Evolutionary conservation across 2,797 vertebrate genomes (phyloP), one percentile per base, ranked within the genome.

Genomic region (Sphenopsis melanotis): DNA sequence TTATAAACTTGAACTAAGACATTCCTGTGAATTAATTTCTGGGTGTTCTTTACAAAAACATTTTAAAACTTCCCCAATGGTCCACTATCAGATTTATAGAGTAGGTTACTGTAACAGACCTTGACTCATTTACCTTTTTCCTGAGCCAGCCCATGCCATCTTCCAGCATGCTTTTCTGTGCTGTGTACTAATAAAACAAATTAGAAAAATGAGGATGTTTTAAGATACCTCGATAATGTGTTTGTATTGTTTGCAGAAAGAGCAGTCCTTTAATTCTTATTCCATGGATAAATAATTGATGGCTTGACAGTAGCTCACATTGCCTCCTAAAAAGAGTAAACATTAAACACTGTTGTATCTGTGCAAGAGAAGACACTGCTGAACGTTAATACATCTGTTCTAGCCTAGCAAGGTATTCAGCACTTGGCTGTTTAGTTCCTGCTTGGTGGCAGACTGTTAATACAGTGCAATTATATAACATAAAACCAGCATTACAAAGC

Each of bases 211-310:
- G 2, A 52, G 8, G n/a, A 3, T 6, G 16, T 60, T 78, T 78
- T 64, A 64, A 41, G 10, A 12, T 34, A 63, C 15, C 20, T 74
- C 20, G 36, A 27, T 55, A 68, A 81, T 7, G 7, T 32, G 2
- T 5, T 65, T 75, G 5, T 0, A 0, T 7, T 56, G 1, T 52
- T 69, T 64, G 32, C 5, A 64, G 29, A 39, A 34, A 36, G 12
- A 15, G 32, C 1, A 55, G 52, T 65, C 10, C 8, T 72, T 80
- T 78, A 63, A 55, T 39, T 23, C 2, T 83, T 75, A 63, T 77
- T 88, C 29, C 10, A 46, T 15, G n/a, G 20, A 42, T 32, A 87
- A 84, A n/a, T 53, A 65, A 53, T 14, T 60, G 36, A 56, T 56
- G 71, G 41, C 11, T 71, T 70, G 32, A 24, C 37, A 72, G 21